Percentiles rank a stretch among this genome's conserved stretches.
phyloP scores from a whole-genome alignment of 2,888 invertebrate species.

The Venustoraphidia nigricollis region DNA sequence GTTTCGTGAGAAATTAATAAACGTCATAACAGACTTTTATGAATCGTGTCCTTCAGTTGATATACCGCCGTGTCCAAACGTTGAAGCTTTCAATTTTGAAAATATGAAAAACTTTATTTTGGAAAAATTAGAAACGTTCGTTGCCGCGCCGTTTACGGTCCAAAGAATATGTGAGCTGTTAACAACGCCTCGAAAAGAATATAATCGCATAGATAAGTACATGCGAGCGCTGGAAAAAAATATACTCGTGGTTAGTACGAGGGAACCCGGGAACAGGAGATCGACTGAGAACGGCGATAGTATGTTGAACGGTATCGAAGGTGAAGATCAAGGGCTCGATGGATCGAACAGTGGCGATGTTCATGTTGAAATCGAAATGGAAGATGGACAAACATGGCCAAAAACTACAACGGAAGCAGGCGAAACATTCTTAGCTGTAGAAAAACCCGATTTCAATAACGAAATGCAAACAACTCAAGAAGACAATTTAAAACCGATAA shows the following conservation, averaged over 20 bases:
- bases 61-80: conserved; percentile 76
- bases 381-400: conserved; percentile 27
- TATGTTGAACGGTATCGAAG: conserved; percentile 43
- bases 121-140: conserved; percentile 68
- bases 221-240: conserved; percentile 95
- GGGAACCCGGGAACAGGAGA: conserved; percentile 48
- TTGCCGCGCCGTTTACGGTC: conserved; percentile 88
- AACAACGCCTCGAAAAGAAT: conserved; percentile 82
- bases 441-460: conserved; percentile 15
- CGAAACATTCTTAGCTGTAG: neutral
- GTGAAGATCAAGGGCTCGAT: conserved; percentile 32
- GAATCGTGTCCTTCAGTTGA: conserved; percentile 62
- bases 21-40: conserved; percentile 77
- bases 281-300: conserved; percentile 54
- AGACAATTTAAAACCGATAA: neutral
- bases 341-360: conserved; percentile 32
- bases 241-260: conserved; percentile 70
- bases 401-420: conserved; percentile 8
- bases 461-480: conserved; percentile 29
- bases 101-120: conserved; percentile 70
- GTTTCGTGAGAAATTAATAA: conserved; percentile 72
- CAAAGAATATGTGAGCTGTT: conserved; percentile 91
- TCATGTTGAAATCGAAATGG: conserved; percentile 39
- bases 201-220: conserved; percentile 90
- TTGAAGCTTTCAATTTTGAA: conserved; percentile 81